These are phyloP conservation scores for Peucedramus taeniatus DNA, from an alignment of 2,113 vertebrate species.

Conservation along the genomic window DNA sequence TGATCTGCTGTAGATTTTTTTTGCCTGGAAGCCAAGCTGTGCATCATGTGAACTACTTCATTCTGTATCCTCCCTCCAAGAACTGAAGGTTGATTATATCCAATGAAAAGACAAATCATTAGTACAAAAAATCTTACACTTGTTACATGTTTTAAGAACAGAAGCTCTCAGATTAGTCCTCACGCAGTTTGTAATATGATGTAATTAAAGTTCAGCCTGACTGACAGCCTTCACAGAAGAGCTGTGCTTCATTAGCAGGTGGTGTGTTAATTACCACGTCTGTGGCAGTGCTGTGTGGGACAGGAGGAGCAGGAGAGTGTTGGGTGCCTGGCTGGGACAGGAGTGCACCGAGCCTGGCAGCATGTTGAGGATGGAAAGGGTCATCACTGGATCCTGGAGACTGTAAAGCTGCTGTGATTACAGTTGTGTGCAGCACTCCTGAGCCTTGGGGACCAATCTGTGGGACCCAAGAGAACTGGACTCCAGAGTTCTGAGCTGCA, in stretches of 20 bases:
- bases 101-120: background rate
- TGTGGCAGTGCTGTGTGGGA: background rate
- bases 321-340: background rate
- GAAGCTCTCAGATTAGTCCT: background rate
- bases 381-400: background rate
- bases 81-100: background rate
- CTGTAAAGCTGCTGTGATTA: fast-evolving
- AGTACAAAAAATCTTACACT: background rate
- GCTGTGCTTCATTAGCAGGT: background rate
- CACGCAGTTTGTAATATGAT: background rate
- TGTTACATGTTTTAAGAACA: background rate
- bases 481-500: background rate
- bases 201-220: background rate
- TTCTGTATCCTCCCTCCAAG: background rate
- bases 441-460: background rate
- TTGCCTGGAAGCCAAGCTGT: background rate
- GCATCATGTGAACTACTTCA: background rate
- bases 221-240: background rate
- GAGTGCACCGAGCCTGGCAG: background rate
- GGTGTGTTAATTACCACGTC: fast-evolving
- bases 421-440: background rate
- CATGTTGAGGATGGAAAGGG: background rate
- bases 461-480: background rate
- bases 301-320: fast-evolving
- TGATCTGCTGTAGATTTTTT: background rate